Evolutionary conservation across 2,797 vertebrate genomes (phyloP).

Genomic region (Octomys mimax): DNA sequence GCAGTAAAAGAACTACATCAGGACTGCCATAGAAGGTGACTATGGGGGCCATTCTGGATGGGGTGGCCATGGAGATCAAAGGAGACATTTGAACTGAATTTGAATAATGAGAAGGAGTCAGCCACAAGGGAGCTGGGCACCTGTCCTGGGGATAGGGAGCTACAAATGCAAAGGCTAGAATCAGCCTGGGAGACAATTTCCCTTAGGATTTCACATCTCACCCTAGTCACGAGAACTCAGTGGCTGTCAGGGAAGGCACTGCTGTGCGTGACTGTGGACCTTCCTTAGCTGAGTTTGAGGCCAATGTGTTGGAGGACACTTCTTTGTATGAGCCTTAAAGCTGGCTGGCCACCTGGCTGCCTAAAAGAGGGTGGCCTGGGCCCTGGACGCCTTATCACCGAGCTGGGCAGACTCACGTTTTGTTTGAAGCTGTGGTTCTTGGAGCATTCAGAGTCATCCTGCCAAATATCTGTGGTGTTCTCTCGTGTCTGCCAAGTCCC

Average conservation of each 20-base stretch:
- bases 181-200: neutral
- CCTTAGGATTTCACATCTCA: neutral
- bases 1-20: neutral
- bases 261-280: neutral
- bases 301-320: neutral
- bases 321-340: no score
- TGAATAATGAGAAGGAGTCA: neutral
- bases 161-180: neutral
- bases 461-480: slow-evolving; percentile 94
- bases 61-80: neutral
- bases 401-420: slow-evolving; percentile 89
- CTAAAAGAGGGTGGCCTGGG: neutral
- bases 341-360: rapidly evolving
- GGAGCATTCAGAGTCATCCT: slow-evolving; percentile 93
- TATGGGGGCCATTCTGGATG: neutral
- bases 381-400: neutral
- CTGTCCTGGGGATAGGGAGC: neutral
- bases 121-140: neutral
- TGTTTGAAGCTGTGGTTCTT: slow-evolving; percentile 88
- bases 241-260: rapidly evolving
- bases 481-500: slow-evolving; percentile 93
- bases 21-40: neutral
- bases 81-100: neutral
- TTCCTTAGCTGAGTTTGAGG: neutral
- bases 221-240: no score